Conservation (phyloP, 2,888 invertebrate genomes). For the Polietes domitor region DNA sequence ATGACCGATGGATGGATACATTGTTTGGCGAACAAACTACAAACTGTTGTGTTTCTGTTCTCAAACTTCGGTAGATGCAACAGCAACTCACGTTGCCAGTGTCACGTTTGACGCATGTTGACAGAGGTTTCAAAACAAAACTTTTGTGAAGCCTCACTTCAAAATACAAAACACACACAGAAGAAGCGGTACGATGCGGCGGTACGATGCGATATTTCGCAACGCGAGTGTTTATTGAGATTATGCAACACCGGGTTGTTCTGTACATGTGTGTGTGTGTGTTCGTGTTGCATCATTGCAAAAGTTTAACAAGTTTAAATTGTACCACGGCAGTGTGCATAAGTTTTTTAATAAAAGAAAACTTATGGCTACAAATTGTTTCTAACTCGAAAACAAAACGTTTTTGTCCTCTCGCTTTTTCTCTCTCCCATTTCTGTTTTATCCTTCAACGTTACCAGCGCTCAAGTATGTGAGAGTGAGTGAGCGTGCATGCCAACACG, state of each 20-base stretch:
- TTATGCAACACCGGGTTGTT: slow-evolving; percentile 49
- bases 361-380: slow-evolving; percentile 58
- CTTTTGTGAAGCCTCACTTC: slow-evolving; percentile 61
- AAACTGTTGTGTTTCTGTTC: slow-evolving; percentile 9
- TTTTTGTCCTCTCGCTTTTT: slow-evolving; percentile 7
- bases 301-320: slow-evolving; percentile 66
- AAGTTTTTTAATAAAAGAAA: slow-evolving; percentile 66
- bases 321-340: slow-evolving; percentile 57
- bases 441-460: neutral
- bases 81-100: slow-evolving; percentile 58
- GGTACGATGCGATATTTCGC: slow-evolving; percentile 37
- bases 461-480: slow-evolving; percentile 3
- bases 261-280: neutral
- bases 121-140: slow-evolving; percentile 64
- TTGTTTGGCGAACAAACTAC: slow-evolving; percentile 29
- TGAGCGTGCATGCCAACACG: neutral
- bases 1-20: slow-evolving; percentile 51
- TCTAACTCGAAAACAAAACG: slow-evolving; percentile 24
- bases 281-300: slow-evolving; percentile 46
- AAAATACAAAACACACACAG: slow-evolving; percentile 23
- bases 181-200: neutral
- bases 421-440: neutral
- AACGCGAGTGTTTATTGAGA: slow-evolving; percentile 60
- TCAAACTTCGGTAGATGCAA: slow-evolving; percentile 48
- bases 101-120: slow-evolving; percentile 68